These are phyloP conservation scores for Chondrilla cf. caribensis DNA, from an alignment of 37 sponge, comb jelly and placozoan genomes.

Conservation along the genomic window DNA sequence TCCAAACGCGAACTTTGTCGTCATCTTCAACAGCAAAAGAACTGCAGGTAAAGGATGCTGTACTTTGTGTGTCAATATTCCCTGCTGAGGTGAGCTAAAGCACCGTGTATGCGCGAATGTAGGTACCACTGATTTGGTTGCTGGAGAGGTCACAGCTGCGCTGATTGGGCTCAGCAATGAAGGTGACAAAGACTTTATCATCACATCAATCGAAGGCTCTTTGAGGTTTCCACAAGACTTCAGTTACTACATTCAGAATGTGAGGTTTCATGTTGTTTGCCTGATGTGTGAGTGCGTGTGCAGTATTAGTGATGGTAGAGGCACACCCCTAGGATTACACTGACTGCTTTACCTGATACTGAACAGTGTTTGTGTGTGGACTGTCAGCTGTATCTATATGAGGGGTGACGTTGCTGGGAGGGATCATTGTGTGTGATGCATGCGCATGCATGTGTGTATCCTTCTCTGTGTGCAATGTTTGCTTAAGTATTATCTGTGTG, in stretches of 20 bases:
- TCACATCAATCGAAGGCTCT: constrained; percentile 73
- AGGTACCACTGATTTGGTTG: constrained; percentile 43
- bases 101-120: constrained; percentile 16
- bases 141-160: constrained; percentile 59
- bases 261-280: constrained; percentile 44
- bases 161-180: constrained; percentile 72
- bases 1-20: constrained; percentile 58
- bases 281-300: too few relatives aligned
- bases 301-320: too few relatives aligned
- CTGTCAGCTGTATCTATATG: background rate
- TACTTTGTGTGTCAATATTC: background rate
- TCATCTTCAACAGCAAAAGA: constrained; percentile 58
- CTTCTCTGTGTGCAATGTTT: too few relatives aligned
- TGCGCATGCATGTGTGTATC: background rate
- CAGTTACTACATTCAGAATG: constrained; percentile 92
- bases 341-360: constrained; percentile 38
- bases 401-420: background rate
- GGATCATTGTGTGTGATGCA: background rate
- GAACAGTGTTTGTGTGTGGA: constrained; percentile 23
- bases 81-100: constrained; percentile 1
- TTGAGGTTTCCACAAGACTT: constrained; percentile 92
- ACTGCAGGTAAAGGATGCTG: background rate
- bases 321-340: background rate
- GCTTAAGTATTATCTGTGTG: too few relatives aligned
- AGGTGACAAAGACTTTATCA: constrained; percentile 47